These are phyloP conservation scores for Tanytarsus gracilentus DNA, from an alignment of 2,888 invertebrate genomes.

Conservation along the genomic window DNA sequence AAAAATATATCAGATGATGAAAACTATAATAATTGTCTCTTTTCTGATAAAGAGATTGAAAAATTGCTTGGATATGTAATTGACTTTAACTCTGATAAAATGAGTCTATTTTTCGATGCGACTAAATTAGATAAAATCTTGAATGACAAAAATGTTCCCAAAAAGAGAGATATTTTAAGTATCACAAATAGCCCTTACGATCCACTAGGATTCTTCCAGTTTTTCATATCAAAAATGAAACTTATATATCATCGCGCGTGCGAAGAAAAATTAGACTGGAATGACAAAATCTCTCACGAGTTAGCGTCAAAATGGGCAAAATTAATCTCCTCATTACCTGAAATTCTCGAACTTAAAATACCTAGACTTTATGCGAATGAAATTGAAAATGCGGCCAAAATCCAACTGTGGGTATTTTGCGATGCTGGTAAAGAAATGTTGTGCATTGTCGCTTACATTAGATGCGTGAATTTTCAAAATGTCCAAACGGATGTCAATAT, in stretches of 20 bases:
- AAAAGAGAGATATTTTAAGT: not conserved
- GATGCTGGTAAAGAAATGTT: not conserved
- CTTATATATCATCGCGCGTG: not conserved
- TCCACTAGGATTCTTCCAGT: not conserved
- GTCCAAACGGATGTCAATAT: not conserved
- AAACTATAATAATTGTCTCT: not conserved
- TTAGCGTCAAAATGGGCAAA: too few species aligned
- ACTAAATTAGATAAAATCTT: not conserved
- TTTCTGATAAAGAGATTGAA: not conserved
- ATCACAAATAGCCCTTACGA: not conserved
- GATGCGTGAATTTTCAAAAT: not conserved
- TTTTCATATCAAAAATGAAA: not conserved
- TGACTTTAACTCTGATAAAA: not conserved
- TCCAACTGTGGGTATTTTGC: not conserved
- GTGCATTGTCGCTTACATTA: not conserved
- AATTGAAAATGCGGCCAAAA: not conserved
- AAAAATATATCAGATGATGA: not conserved
- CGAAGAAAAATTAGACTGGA: not conserved
- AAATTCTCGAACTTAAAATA: not conserved
- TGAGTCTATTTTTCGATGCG: not conserved
- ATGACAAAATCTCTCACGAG: not conserved
- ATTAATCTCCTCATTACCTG: not conserved
- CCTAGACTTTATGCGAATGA: not conserved
- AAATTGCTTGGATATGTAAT: not conserved
- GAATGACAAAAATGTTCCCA: not conserved